phyloP scores from a whole-genome alignment of 2,797 vertebrate genomes.

The Antennarius maculatus region DNA sequence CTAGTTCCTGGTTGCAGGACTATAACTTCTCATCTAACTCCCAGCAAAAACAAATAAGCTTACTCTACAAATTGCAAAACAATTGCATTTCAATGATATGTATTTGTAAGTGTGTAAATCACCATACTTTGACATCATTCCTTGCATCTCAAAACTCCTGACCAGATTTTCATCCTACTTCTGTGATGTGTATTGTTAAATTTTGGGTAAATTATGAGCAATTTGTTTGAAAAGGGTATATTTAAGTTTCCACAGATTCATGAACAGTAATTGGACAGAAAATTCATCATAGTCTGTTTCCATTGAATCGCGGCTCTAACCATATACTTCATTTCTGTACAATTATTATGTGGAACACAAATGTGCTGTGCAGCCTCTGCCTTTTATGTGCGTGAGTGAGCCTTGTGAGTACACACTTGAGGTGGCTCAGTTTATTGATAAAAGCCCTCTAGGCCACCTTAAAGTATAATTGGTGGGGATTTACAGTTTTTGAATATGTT shows the following conservation, averaged over 20 bases:
- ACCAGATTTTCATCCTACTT: constrained; percentile 26
- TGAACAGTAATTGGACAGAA: constrained; percentile 6
- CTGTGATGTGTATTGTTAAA: constrained; percentile 5
- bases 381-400: constrained; percentile 20
- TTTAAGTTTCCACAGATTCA: background rate
- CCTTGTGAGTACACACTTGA: constrained; percentile 30
- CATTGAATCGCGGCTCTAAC: constrained; percentile 15
- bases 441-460: constrained; percentile 55
- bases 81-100: constrained; percentile 2
- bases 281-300: constrained; percentile 38
- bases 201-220: constrained; percentile 38
- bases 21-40: too few species aligned
- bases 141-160: constrained; percentile 16
- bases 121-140: constrained; percentile 3
- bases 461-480: constrained; percentile 54
- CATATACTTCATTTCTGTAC: constrained; percentile 31
- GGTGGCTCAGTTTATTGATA: constrained; percentile 47
- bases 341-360: background rate
- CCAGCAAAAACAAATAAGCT: background rate
- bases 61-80: constrained; percentile 3
- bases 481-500: constrained; percentile 51
- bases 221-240: constrained; percentile 13
- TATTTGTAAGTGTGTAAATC: background rate
- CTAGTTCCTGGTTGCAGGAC: too few species aligned
- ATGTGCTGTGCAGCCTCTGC: constrained; percentile 16